Percentiles rank a stretch among this genome's conserved stretches.
Evolutionary conservation across 2,113 vertebrate genomes (phyloP).

Genomic region (Marcusenius ussheri): DNA sequence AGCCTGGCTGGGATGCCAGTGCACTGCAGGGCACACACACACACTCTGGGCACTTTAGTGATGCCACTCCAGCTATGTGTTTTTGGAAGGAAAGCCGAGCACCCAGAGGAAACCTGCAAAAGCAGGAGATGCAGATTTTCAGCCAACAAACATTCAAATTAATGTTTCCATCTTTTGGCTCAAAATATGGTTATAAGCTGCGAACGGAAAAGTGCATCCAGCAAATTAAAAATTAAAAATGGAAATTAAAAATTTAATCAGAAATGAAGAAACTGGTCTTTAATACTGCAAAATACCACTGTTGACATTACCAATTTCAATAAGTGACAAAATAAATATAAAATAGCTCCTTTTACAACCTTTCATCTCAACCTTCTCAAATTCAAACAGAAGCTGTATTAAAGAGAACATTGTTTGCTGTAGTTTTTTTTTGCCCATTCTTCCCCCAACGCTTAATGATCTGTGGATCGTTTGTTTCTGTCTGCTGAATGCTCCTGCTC

Average conservation of each 20-base stretch:
- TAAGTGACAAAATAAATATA: background rate
- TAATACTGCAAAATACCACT: background rate
- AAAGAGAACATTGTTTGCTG: slow-evolving; percentile 6
- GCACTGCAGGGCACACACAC: background rate
- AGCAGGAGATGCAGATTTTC: background rate
- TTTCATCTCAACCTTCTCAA: background rate
- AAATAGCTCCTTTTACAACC: background rate
- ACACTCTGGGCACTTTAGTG: background rate
- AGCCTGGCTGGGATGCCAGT: background rate
- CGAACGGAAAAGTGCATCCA: background rate
- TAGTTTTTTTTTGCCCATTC: slow-evolving; percentile 24
- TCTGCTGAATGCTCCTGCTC: background rate
- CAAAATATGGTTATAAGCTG: background rate
- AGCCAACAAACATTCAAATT: background rate
- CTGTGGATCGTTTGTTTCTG: slow-evolving; percentile 28
- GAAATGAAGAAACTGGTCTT: background rate
- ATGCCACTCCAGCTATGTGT: background rate
- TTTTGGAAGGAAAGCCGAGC: background rate
- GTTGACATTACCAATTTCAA: background rate
- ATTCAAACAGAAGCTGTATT: background rate
- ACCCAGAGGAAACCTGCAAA: background rate
- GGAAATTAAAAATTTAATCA: background rate
- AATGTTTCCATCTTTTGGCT: background rate
- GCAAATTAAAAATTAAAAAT: background rate
- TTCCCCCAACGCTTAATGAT: slow-evolving; percentile 31